Percentiles rank a stretch among this genome's conserved stretches.
These are phyloP conservation scores for Cynaeus angustus DNA, from an alignment of 2,888 invertebrate species.

Conservation along the genomic window DNA sequence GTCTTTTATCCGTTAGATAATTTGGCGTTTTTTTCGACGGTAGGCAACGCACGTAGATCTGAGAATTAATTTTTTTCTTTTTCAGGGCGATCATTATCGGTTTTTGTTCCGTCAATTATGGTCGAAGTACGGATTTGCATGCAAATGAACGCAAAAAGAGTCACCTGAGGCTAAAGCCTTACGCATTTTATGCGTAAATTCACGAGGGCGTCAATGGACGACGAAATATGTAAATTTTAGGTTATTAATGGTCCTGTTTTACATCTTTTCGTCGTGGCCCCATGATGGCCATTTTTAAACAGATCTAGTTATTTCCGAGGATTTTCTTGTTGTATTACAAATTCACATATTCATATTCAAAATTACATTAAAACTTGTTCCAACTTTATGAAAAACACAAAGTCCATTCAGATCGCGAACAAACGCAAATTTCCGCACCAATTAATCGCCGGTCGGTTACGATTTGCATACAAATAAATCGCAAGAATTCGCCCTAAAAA, in stretches of 20 bases:
- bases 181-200: constrained; percentile 18
- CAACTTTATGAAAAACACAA: not conserved
- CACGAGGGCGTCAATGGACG: constrained; percentile 1
- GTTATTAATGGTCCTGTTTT: not conserved
- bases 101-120: constrained; percentile 20
- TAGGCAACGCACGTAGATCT: constrained; percentile 2
- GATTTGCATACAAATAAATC: constrained; percentile 12
- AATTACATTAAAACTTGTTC: constrained; percentile 7
- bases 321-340: not conserved
- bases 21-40: constrained; percentile 12
- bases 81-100: constrained; percentile 14
- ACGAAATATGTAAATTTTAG: constrained; percentile 1
- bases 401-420: not conserved
- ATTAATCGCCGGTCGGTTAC: constrained; percentile 1
- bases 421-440: constrained; percentile 1
- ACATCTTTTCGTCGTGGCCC: not conserved
- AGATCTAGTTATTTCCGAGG: too few relatives aligned
- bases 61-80: constrained; percentile 19
- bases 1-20: constrained; percentile 32
- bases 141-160: constrained; percentile 12
- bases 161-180: constrained; percentile 16
- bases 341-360: not conserved
- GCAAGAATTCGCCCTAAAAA: not conserved
- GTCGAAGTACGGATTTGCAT: constrained; percentile 15
- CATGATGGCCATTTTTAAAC: too few relatives aligned